Conservation (phyloP, 1,140 invertebrate species). For the Tetramorium simillimum region DNA sequence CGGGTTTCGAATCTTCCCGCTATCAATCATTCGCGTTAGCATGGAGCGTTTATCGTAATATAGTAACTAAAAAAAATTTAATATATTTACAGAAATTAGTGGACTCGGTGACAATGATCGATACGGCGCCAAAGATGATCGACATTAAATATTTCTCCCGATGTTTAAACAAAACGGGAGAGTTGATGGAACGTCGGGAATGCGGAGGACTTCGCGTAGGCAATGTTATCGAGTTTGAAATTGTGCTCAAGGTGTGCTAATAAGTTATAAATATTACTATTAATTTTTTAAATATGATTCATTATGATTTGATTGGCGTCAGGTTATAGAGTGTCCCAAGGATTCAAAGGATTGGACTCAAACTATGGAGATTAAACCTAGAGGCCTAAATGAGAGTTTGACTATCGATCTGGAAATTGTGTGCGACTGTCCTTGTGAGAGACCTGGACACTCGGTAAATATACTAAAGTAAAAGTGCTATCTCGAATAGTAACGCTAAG, state of each 20-base stretch:
- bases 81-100: conserved; percentile 79
- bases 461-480: background rate
- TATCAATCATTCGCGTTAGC: no score
- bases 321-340: conserved; percentile 86
- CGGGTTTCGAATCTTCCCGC: no score
- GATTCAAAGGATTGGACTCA: conserved; percentile 88
- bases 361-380: conserved; percentile 90
- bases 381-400: conserved; percentile 91
- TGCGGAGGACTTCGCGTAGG: conserved; percentile 88
- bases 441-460: conserved; percentile 83
- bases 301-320: conserved; percentile 1
- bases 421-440: conserved; percentile 91
- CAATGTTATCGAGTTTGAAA: conserved; percentile 84
- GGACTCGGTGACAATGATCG: conserved; percentile 86
- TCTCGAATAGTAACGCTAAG: background rate
- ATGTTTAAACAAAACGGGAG: conserved; percentile 85
- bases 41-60: no score
- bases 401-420: conserved; percentile 90
- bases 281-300: background rate
- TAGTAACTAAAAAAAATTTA: background rate
- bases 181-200: conserved; percentile 79
- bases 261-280: conserved; percentile 1
- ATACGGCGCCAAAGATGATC: conserved; percentile 86
- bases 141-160: conserved; percentile 88
- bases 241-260: conserved; percentile 71